Evolutionary conservation across 2,113 vertebrate species (phyloP), one percentile per base, ranked within the genome.

Genomic region (Hymenochirus boettgeri): DNA sequence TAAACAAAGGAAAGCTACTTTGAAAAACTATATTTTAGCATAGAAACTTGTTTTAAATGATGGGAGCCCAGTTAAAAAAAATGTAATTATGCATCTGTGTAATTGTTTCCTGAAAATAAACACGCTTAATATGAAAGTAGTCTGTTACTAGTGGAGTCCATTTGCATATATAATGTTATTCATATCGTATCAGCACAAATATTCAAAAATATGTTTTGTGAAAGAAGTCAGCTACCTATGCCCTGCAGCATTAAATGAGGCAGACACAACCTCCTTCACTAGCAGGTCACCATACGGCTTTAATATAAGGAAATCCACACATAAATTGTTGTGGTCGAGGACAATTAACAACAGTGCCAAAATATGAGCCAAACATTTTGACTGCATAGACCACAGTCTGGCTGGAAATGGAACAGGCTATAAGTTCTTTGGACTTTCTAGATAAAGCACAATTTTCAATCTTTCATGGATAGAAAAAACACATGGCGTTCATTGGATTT

Each of bases 321-420:
- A 60, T 60, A 69, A 69, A 60, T 60, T 60, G 64, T 58, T 67
- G 65, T 69, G 65, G 65, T 69, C 42, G 31, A 42, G 12, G 37
- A 60, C 51, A 45, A 33, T 59, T 53, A 69, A 7, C 33, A 53
- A 13, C 10, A 27, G 57, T 69, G 65, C 65, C 65, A 69, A 60
- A 53, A 53, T 15, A 17, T 69, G 65, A 60, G 56, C 65, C 65
- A 69, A 69, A 60, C 65, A 69, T 60, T 64, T 69, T 53, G 31
- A 60, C 23, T 60, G 65, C 24, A 25, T 50, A 5, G 21, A 69
- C 56, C 56, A 27, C 64, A 69, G 56, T 60, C 57, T 67, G 47
- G 46, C 48, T 69, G 56, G 57, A 69, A 69, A 60, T 29, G 11
- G 57, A 26, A 60, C 33, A 53, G 56, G 18, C 33, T 39, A 33